Percentiles rank a stretch among this genome's conserved stretches.
These are phyloP conservation scores for Streptopelia turtur DNA, from an alignment of 2,797 vertebrate species.

Conservation along the genomic window DNA sequence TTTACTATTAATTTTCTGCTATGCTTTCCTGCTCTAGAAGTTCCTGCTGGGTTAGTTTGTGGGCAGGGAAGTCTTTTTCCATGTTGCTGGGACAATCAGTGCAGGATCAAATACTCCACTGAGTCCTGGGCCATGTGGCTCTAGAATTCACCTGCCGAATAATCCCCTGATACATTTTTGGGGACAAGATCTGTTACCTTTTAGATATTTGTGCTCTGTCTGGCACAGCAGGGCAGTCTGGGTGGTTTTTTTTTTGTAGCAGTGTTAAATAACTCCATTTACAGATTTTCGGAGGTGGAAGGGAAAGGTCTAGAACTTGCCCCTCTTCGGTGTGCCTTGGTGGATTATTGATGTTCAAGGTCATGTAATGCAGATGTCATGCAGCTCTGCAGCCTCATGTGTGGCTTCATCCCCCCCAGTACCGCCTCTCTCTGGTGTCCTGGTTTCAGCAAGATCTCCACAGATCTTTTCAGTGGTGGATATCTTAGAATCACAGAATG, in stretches of 20 bases:
- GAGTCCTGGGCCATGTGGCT: not conserved
- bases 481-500: not conserved
- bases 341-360: not conserved
- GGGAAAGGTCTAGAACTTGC: not conserved
- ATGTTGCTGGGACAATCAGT: not conserved
- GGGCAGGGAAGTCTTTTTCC: not conserved
- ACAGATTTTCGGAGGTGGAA: not conserved
- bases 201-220: not conserved
- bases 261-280: not conserved
- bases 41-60: not conserved
- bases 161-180: not conserved
- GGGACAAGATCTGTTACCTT: not conserved
- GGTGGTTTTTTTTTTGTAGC: constrained; percentile 19
- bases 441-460: not conserved
- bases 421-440: not conserved
- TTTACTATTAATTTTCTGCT: not conserved
- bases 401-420: not conserved
- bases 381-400: not conserved
- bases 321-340: not conserved
- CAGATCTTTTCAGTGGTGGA: not conserved
- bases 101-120: not conserved
- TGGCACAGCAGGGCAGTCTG: constrained; percentile 24
- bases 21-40: rapidly evolving
- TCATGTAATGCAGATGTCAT: not conserved
- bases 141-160: not conserved